A percentile compares a stretch with the other conserved stretches of the same genome.
Evolutionary conservation across 2,113 vertebrate genomes (phyloP).

Genomic region (Vulpes vulpes): DNA sequence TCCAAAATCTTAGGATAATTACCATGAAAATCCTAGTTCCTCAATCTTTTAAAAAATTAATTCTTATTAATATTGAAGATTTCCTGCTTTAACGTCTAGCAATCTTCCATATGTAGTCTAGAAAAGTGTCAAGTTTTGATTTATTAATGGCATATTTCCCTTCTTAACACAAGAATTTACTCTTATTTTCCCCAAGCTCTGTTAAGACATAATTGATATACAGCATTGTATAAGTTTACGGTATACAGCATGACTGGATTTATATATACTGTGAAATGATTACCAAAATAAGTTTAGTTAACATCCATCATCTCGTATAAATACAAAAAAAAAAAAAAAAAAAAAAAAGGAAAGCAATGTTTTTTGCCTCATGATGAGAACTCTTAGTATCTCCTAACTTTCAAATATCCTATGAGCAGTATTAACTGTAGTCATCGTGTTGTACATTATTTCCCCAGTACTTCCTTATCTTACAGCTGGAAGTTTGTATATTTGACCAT

Average conservation of each 20-base stretch:
- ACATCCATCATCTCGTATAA: neutral
- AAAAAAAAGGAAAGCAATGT: neutral
- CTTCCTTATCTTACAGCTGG: neutral
- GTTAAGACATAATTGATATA: neutral
- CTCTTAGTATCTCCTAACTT: neutral
- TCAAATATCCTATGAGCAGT: neutral
- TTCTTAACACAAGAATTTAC: neutral
- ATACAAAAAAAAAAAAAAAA: neutral
- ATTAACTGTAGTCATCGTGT: neutral
- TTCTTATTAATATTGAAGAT: neutral
- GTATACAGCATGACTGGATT: neutral
- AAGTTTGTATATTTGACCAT: neutral
- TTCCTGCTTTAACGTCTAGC: neutral
- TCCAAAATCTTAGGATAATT: neutral
- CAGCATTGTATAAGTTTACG: neutral
- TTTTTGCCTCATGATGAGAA: neutral
- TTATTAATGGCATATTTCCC: neutral
- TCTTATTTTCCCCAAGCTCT: neutral
- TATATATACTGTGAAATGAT: neutral
- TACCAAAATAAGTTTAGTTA: neutral
- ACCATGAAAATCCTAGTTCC: neutral
- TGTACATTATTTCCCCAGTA: neutral
- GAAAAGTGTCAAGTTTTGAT: neutral
- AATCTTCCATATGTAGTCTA: neutral
- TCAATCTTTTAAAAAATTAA: neutral